Evolutionary conservation across 2,888 invertebrate species (phyloP).

Genomic region (Drosophila leonis): DNA sequence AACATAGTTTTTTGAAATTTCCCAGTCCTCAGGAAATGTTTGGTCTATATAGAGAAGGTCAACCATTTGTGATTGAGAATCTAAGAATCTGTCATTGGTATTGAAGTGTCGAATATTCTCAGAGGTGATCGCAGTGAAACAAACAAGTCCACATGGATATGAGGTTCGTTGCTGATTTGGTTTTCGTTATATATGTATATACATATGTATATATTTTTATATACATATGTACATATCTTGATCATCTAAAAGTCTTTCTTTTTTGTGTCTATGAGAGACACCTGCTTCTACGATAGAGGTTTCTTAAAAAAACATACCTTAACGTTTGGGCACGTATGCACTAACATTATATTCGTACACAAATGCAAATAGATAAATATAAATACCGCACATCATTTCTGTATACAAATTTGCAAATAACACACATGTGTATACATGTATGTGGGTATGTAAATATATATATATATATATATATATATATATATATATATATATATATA

Average conservation of each 20-base stretch:
- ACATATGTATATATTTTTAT: no score
- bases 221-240: background rate
- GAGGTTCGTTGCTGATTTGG: background rate
- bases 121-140: background rate
- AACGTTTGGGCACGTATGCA: slow-evolving; percentile 5
- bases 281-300: background rate
- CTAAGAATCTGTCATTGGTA: background rate
- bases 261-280: background rate
- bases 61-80: no score
- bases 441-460: background rate
- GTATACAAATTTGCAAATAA: slow-evolving; percentile 1
- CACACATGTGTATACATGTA: background rate
- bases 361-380: slow-evolving; percentile 36
- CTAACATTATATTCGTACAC: slow-evolving; percentile 2
- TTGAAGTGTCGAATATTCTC: background rate
- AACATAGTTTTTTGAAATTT: no score
- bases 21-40: no score
- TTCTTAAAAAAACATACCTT: slow-evolving; percentile 1
- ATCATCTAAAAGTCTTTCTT: background rate
- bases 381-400: slow-evolving; percentile 33
- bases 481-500: background rate
- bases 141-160: background rate
- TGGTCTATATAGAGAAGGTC: background rate
- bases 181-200: background rate
- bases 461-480: background rate